Base-by-base conservation (phyloP, 2,113 vertebrate genomes). In the Sinocyclocheilus grahami region DNA sequence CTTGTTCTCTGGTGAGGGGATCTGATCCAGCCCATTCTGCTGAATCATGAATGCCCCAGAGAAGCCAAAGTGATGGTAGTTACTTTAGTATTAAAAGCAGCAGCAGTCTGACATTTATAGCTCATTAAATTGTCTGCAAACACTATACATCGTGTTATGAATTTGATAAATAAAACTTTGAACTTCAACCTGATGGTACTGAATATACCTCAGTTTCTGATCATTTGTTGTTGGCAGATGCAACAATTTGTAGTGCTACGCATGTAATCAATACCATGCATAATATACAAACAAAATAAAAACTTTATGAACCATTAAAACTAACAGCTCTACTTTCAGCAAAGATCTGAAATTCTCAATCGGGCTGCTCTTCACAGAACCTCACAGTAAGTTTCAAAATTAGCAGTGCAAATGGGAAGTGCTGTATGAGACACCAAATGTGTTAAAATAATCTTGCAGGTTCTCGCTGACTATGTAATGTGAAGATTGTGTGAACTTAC, bases 341-440 rank as follows among this genome's bases (percentile, higher is more conserved):
- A 71, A 9, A 83, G 27, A 69, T 55, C n/a, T 16, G 33, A 80
- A 62, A 80, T 39, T 0, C 55, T 80, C 55, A 42, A 60, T 63
- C 20, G 18, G 60, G 16, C 27, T 42, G 11, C 20, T 83, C 11
- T 58, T 83, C 51, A 58, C 51, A 58, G 30, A 74, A 83, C 14
- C 63, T 69, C n/a, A 20, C 80, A 69, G 48, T 6, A 16, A 3
- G 62, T 46, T 85, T 75, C 48, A 85, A 67, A 87, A 33, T 89
- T 79, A 87, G 74, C 80, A 80, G 82, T 22, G 46, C 65, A 76
- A 87, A 87, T 78, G 71, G 4, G 33, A 72, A 81, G 63, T 46
- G 62, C 30, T 78, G 75, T 20, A 46, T 9, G 33, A 85, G 51
- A 82, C 80, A 82, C 80, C 46, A 63, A 78, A 84, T 10, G 55